Conservation (phyloP, 2,888 invertebrate species). For the Ormyrus pomaceus region DNA sequence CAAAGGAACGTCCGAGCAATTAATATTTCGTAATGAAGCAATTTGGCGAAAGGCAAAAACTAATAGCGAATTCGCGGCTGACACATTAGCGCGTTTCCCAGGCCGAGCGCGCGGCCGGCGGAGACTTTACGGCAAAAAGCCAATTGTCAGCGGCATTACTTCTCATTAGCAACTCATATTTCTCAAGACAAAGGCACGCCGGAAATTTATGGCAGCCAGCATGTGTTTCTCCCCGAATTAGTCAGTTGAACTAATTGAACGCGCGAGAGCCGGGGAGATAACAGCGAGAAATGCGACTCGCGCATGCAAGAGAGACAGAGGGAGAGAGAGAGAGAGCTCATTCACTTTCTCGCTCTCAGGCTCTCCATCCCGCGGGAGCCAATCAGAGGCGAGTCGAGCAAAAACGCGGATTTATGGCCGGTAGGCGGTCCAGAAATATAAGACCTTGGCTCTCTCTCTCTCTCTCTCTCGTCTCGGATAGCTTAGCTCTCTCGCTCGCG, state of each 20-base stretch:
- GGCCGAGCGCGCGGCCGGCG: no score
- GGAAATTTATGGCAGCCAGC: slow-evolving; percentile 9
- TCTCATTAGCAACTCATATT: slow-evolving; percentile 27
- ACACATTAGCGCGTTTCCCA: no score
- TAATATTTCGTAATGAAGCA: no score
- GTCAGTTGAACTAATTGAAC: slow-evolving; percentile 66
- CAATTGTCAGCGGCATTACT: slow-evolving; percentile 3
- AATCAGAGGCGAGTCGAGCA: slow-evolving; percentile 65
- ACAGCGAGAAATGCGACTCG: slow-evolving; percentile 47
- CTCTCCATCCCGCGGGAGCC: slow-evolving; percentile 64
- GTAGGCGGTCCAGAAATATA: slow-evolving; percentile 64
- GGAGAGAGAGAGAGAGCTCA: not conserved
- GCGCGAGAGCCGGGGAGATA: slow-evolving; percentile 58
- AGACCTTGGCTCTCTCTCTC: slow-evolving; percentile 52
- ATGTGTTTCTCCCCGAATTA: slow-evolving; percentile 56
- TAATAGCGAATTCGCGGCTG: no score
- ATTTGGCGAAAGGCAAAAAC: no score
- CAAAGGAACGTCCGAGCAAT: not conserved
- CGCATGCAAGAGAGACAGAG: not conserved
- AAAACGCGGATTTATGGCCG: slow-evolving; percentile 71
- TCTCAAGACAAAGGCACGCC: slow-evolving; percentile 5
- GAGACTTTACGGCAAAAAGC: not conserved
- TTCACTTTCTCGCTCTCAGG: slow-evolving; percentile 15
- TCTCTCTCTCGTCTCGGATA: slow-evolving; percentile 6
- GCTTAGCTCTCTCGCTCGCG: slow-evolving; percentile 1